Evolutionary conservation across 2,113 vertebrate genomes (phyloP), one percentile per base, ranked within the genome.

Genomic region (Nymphicus hollandicus): DNA sequence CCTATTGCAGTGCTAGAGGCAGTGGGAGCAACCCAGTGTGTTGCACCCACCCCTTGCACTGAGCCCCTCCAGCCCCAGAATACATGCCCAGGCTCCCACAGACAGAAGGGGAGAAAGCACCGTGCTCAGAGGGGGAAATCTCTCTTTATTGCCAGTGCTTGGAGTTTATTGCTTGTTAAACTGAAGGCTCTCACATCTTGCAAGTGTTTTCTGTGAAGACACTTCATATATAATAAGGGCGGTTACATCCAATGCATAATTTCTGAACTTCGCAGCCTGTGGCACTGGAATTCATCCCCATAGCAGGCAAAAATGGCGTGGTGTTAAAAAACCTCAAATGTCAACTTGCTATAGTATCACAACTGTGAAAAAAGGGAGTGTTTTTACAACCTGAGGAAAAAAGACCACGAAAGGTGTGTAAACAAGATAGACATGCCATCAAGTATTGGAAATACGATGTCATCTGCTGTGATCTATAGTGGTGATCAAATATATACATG

Each of bases 11-110:
- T 53, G 50, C 17, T 5, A 58, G 20, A 47, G 35, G 29, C 28
- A 28, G 13, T 9, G 17, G 16, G 44, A 37, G 15, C 4, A 17
- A 4, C 28, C 12, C 50, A 2, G 0, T 18, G 35, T 49, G 27
- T 15, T 44, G 41, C 70, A 44, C 31, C 5, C 3, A 17, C 29
- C 47, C 13, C 29, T 43, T 18, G 20, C 33, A 28, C 3, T 4
- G 13, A 63, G 4, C 27, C 18, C 19, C 44, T 50, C 41, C 79
- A 70, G 17, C 52, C 43, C 81, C 61, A 18, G 52, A 85, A 79
- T 4, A 17, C 0, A 0, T 17, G 8, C 37, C 33, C 23, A 33
- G 29, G 70, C 56, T 64, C 55, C 27, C 12, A 11, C 0, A 1
- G 43, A 3, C 22, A 19, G 7, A 4, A 7, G 2, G 16, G 16